phyloP scores from a whole-genome alignment of 2,888 invertebrate genomes.

The Noctua fimbriata region DNA sequence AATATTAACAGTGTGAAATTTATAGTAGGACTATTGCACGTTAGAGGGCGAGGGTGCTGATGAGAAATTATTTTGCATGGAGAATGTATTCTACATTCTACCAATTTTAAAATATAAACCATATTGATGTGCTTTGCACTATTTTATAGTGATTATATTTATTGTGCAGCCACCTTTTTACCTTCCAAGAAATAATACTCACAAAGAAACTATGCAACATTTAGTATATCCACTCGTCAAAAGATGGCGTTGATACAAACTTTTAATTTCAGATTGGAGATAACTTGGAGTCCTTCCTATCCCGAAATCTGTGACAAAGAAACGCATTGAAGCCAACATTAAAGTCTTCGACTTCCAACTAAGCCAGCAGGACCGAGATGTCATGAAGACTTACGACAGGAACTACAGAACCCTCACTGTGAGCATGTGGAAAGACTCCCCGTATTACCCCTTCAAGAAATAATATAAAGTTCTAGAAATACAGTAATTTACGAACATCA shows the following conservation, averaged over 20 bases:
- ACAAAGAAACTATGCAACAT: neutral
- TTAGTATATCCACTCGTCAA: conserved; percentile 6
- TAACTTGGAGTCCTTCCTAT: conserved; percentile 82
- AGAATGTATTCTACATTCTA: neutral
- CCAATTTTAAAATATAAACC: neutral
- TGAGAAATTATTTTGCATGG: neutral
- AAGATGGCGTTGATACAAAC: conserved; percentile 33
- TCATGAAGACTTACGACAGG: conserved; percentile 74
- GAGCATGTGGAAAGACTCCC: conserved; percentile 72
- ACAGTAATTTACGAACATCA: neutral
- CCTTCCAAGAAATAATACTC: neutral
- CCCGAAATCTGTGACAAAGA: conserved; percentile 79
- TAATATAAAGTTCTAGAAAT: neutral
- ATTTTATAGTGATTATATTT: neutral
- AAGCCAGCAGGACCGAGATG: conserved; percentile 70
- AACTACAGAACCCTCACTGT: conserved; percentile 75
- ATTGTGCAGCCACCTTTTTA: neutral
- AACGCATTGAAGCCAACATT: conserved; percentile 78
- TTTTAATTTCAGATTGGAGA: conserved; percentile 75
- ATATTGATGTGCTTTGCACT: neutral
- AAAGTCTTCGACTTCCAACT: conserved; percentile 82
- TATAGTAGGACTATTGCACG: neutral
- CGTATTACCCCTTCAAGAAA: conserved; percentile 76
- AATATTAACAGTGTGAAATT: neutral
- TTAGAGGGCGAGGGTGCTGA: neutral